A percentile compares a stretch with the other conserved stretches of the same genome.
Conservation (phyloP, 2,888 invertebrate genomes). For the Cerceris rybyensis region DNA sequence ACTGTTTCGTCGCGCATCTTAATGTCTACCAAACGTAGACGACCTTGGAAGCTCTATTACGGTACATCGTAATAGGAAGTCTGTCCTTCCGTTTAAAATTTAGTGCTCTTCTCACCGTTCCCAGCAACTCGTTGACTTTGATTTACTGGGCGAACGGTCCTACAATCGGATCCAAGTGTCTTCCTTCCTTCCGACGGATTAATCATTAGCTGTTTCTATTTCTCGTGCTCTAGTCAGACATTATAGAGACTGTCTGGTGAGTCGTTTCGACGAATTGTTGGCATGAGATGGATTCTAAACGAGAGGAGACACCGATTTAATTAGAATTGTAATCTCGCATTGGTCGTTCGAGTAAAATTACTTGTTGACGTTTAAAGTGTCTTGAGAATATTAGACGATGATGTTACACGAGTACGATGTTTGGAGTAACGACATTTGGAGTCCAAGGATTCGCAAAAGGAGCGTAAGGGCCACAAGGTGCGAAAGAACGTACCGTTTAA, state of each 20-base stretch:
- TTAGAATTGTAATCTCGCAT: no score
- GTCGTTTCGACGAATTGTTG: conserved; percentile 2
- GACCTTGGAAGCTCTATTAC: no score
- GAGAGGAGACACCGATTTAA: no score
- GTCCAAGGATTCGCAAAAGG: conserved; percentile 51
- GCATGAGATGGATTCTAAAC: no score
- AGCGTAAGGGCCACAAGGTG: conserved; percentile 27
- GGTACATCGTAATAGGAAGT: no score
- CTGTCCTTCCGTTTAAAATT: neutral
- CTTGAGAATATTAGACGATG: neutral
- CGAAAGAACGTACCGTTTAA: neutral
- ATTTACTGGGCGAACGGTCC: neutral
- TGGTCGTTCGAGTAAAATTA: no score
- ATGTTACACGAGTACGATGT: conserved; percentile 48
- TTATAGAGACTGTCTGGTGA: neutral
- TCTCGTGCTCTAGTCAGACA: neutral
- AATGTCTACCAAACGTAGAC: no score
- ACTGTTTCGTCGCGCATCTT: no score
- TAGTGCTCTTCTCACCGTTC: neutral
- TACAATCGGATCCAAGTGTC: neutral
- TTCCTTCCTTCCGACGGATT: no score
- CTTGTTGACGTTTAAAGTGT: no score
- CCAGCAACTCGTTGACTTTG: neutral
- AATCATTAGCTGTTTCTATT: neutral
- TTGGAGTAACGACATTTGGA: conserved; percentile 72